Evolutionary conservation across 2,797 vertebrate species (phyloP), one percentile per base, ranked within the genome.

Genomic region (Garrulus glandarius): DNA sequence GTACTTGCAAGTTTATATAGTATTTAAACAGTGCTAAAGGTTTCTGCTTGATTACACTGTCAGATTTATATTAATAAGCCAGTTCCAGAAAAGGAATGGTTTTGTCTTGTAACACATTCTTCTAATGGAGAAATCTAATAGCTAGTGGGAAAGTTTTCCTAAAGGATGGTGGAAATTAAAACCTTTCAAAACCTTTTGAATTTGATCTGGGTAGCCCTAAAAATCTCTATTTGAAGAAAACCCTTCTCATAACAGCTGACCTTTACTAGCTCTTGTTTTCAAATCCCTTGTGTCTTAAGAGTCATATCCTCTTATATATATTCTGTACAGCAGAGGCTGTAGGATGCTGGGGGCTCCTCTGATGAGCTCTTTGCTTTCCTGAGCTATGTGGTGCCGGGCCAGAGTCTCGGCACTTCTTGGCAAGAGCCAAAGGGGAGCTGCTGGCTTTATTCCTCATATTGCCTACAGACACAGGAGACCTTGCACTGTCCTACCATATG

Each of bases 151-250:
- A 68, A 53, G 87, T 72, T 89, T 93, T 94, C 87, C 92, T 84
- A 70, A 82, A 93, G 91, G 83, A 84, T 57, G 15, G 20, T 88
- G 39, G 37, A 93, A 93, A 95, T 95, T 9, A 95, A 90, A 93
- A 95, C 67, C 89, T 95, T 86, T 84, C 1, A 2, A 86, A 90
- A 93, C 76, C 89, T 93, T 93, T 96, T 67, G 82, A 94, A 95
- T 90, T 92, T 93, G 74, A 80, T 92, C 60, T 77, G 80, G 79
- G 60, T 79, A 92, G 67, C 74, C 76, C 70, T 86, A 67, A 92
- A 92, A 95, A 94, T 63, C 83, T 93, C 84, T 95, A 49, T 94
- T 95, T 94, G 94, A 94, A 86, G 79, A 94, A 92, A 92, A 96
- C 22, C 59, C 34, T 76, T 89, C 87, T 97, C 93, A 94, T 93